Percentiles rank a stretch among this genome's conserved stretches.
Evolutionary conservation across 2,113 vertebrate genomes (phyloP).

Genomic region (Salvator merianae): DNA sequence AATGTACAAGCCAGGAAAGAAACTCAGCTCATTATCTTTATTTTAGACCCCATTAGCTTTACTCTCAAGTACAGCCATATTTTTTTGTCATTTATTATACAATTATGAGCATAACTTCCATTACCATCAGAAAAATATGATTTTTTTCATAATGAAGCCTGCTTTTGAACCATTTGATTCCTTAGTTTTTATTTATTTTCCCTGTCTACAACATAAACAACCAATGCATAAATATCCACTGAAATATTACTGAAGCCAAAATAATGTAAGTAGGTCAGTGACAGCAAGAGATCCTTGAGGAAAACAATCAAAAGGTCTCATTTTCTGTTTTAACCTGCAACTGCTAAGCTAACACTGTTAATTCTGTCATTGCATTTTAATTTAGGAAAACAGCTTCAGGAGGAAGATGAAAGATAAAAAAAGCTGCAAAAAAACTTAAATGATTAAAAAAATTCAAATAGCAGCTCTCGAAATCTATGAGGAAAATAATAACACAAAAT

Average conservation of each 20-base stretch:
- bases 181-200: background rate
- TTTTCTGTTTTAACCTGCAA: conserved; percentile 25
- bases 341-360: background rate
- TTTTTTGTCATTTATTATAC: background rate
- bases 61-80: background rate
- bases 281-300: background rate
- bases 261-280: conserved; percentile 33
- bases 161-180: background rate
- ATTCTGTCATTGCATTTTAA: background rate
- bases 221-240: conserved; percentile 29
- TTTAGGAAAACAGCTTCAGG: background rate
- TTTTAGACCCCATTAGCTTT: background rate
- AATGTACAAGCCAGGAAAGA: background rate
- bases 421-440: background rate
- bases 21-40: background rate
- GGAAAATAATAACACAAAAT: background rate
- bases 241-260: conserved; percentile 40
- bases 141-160: background rate
- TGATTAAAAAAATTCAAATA: background rate
- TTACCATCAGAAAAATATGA: background rate
- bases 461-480: background rate
- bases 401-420: background rate
- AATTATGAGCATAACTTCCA: background rate
- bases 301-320: conserved; percentile 10
- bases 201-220: conserved; percentile 1